A percentile compares a stretch with the other conserved stretches of the same genome.
These are phyloP conservation scores for Dermatophagoides farinae DNA, from an alignment of 1,140 invertebrate species.

Conservation along the genomic window DNA sequence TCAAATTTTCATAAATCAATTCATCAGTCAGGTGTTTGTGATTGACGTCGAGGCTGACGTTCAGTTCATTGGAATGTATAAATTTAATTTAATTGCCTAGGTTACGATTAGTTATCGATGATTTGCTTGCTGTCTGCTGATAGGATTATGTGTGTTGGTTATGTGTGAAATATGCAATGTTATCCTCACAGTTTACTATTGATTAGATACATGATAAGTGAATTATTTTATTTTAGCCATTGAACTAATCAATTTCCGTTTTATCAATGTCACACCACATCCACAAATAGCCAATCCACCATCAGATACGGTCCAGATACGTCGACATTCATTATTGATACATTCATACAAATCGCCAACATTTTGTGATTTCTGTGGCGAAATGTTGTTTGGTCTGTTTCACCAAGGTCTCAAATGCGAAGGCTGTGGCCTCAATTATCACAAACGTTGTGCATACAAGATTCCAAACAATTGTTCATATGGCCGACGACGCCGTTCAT, in stretches of 20 bases:
- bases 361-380: slow-evolving; percentile 98
- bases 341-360: slow-evolving; percentile 97
- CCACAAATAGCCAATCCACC: slow-evolving; percentile 45
- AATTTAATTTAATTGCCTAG: too few relatives aligned
- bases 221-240: neutral
- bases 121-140: too few relatives aligned
- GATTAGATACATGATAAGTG: neutral
- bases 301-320: slow-evolving; percentile 42
- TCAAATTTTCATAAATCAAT: neutral
- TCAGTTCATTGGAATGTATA: too few relatives aligned
- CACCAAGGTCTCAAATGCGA: slow-evolving; percentile 96
- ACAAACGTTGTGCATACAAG: slow-evolving; percentile 94
- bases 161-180: too few relatives aligned
- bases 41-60: neutral
- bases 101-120: too few relatives aligned
- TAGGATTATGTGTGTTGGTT: too few relatives aligned
- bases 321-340: slow-evolving; percentile 41
- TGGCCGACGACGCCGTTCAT: slow-evolving; percentile 26
- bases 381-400: slow-evolving; percentile 95
- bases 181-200: too few relatives aligned
- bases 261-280: neutral
- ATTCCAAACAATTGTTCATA: slow-evolving; percentile 86
- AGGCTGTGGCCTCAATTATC: slow-evolving; percentile 95
- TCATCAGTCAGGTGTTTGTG: neutral
- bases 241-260: neutral